Percentiles rank a stretch among this genome's conserved stretches.
These are phyloP conservation scores for Labrus mixtus DNA, from an alignment of 2,113 vertebrate genomes.

Conservation along the genomic window DNA sequence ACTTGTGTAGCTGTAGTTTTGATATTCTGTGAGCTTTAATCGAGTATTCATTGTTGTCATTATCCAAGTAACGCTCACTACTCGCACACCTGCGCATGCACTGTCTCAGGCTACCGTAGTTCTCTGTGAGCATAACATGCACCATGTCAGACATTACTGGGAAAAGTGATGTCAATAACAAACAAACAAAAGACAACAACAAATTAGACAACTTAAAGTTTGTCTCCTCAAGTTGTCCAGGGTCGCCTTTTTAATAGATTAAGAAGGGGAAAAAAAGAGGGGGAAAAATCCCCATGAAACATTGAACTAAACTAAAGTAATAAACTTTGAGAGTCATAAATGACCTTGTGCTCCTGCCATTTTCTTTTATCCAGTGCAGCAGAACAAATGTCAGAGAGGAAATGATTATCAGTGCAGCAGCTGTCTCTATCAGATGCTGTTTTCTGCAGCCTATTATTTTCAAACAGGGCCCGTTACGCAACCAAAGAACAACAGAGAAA, in stretches of 20 bases:
- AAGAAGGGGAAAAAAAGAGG: neutral
- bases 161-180: too few species aligned
- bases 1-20: too few species aligned
- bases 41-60: too few species aligned
- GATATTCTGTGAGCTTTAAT: too few species aligned
- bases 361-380: neutral
- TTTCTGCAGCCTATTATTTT: conserved; percentile 37
- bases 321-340: too few species aligned
- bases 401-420: conserved; percentile 40
- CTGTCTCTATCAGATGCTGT: conserved; percentile 12
- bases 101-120: too few species aligned
- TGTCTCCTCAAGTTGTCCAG: conserved; percentile 26
- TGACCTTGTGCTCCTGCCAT: neutral
- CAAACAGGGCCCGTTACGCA: conserved; percentile 56
- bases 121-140: too few species aligned
- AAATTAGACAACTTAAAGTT: neutral
- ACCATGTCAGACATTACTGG: too few species aligned
- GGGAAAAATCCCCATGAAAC: too few species aligned
- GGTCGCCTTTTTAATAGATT: neutral
- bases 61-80: too few species aligned
- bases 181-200: neutral
- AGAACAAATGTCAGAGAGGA: conserved; percentile 6
- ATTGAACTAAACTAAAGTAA: too few species aligned
- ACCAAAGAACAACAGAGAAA: conserved; percentile 59
- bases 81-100: too few species aligned